Evolutionary conservation across 2,113 vertebrate genomes (phyloP), one percentile per base, ranked within the genome.

Genomic region (Microtus pennsylvanicus): DNA sequence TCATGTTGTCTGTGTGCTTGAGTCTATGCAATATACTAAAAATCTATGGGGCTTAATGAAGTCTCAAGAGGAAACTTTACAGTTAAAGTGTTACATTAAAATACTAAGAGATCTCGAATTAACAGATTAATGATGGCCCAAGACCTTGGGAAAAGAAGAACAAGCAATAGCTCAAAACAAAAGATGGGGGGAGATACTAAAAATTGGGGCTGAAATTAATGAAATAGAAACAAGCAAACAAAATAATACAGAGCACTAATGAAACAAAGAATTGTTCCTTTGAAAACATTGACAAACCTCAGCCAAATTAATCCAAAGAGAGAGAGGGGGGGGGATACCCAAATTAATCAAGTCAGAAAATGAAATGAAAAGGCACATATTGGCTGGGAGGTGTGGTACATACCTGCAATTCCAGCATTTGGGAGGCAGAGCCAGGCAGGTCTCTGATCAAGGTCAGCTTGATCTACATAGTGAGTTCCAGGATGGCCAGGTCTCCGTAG

Each of bases 311-410:
- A 50, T 38, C 8, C 58, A 55, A 4, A 55, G 55, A 5, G 14
- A 16, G 17, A 24, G 52, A 1, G 10, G 2, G 1, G 1, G 2
- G 3, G 1, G 9, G 10, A 3, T 17, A n/a, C 72, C 35, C 33
- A 38, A 81, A 58, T n/a, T 24, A 61, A 35, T 81, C 9, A 81
- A 81, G 21, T 19, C 35, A 81, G 78, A 55, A 52, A 52, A 52
- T 52, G 50, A 52, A 55, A 81, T 5, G 10, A 55, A 81, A 75
- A 75, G 72, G 72, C 21, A 42, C 17, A 47, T 42, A 47, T 58
- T 58, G 58, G 58, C 19, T 58, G 58, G 58, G 19, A 58, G 6
- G 6, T 58, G 58, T 58, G 19, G 58, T 58, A 21, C 58, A 58
- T 6, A 58, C 58, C 58, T 58, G 19, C 19, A 58, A 58, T 22